Evolutionary conservation across 2,113 vertebrate genomes (phyloP), one percentile per base, ranked within the genome.

Genomic region (Phalacrocorax carbo): DNA sequence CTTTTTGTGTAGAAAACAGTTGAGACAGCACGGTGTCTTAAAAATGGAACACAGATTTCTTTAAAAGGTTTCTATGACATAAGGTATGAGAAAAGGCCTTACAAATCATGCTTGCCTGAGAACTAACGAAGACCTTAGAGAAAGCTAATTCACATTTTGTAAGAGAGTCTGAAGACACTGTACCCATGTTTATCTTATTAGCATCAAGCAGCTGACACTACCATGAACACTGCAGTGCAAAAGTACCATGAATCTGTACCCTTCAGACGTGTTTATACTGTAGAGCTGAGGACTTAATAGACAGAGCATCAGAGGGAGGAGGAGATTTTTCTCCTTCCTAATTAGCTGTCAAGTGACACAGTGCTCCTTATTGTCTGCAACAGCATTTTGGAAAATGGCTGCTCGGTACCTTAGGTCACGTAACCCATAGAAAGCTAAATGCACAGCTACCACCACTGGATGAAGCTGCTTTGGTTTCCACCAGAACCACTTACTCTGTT

Each of bases 321-420:
- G 18, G 54, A 71, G n/a, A 77, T 94, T 90, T 65, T 90, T 93
- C 58, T 93, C 58, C 51, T 72, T 88, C 65, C 48, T 93, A 96
- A 94, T 91, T 87, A 94, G 62, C 73, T 94, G 76, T 71, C 76
- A 94, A 95, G 72, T 78, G 87, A 82, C 82, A 84, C 58, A 60
- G 20, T 54, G 64, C 20, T 68, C 42, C 55, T 86, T 85, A 48
- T 19, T 87, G 75, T 58, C 75, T 77, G 73, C 46, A 70, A 49
- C 26, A 84, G 52, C 38, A 72, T 72, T 93, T 96, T 70, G 60
- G 82, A 61, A 90, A 88, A 82, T 38, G 23, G 71, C 34, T 82
- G 34, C 70, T 89, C 5, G 0, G 20, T 52, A 68, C 8, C 2
- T 64, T 62, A 91, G 64, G 60, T 90, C 71, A 93, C 40, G 38